Base-by-base conservation (phyloP, 2,797 vertebrate genomes). In the Diceros bicornis region DNA sequence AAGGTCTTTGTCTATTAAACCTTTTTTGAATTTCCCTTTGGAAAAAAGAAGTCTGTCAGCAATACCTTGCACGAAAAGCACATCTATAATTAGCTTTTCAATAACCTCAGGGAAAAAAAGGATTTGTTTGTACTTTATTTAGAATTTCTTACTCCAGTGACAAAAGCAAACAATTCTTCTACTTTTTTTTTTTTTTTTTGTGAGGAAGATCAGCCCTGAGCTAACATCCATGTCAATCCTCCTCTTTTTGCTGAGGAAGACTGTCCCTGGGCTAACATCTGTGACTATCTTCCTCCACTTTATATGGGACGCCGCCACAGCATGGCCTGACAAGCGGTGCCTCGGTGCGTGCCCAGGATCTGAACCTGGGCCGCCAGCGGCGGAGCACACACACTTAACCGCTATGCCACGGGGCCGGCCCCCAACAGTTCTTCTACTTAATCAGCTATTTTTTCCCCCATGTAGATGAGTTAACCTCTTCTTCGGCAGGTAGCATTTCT, bases 1-100 rank as follows among this genome's bases (percentile, higher is more conserved):
- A 86, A 96, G 97, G 79, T 95, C 41, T 77, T 97, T 97, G 91
- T 98, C 79, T 86, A 94, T 97, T 97, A 98, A 98, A 97, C 92
- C 78, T 96, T 97, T 97, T 97, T 94, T 93, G 89, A 93, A 96
- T 98, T 98, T 97, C 44, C 17, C 32, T 89, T 57, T 94, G 62
- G 91, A 97, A 87, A 97, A 95, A 71, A 69, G 3, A 86, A 96
- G 25, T 34, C 27, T 94, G 83, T 74, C 37, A 97, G 71, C 77
- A 96, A 34, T 52, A 64, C 59, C 44, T 14, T 95, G 29, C 59
- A 95, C 25, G 93, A 94, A 97, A 97, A 13, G 72, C 89, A 21
- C 78, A 2, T 95, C 71, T 97, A n/a, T 96, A 97, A 92, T 97
- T 98, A 92, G 69, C 44, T 55, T 94, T 97, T 74, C 81, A 79